These are phyloP conservation scores for Hydrochoerus hydrochaeris DNA, from an alignment of 2,113 vertebrate species.

Conservation along the genomic window DNA sequence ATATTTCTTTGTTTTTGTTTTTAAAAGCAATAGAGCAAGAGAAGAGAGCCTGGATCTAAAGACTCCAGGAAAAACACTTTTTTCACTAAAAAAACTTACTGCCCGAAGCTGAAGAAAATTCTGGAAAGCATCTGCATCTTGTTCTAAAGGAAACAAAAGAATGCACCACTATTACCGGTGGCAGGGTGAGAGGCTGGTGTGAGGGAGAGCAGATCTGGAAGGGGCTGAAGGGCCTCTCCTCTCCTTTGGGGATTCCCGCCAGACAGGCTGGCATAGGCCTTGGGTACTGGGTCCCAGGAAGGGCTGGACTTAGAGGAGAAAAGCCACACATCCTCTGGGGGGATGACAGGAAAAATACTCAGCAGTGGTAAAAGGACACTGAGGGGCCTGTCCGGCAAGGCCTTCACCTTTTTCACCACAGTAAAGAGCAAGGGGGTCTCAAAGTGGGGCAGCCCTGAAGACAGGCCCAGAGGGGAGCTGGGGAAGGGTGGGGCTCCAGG, in stretches of 20 bases:
- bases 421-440: background rate
- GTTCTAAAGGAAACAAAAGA: slow-evolving; percentile 75
- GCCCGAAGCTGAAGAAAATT: slow-evolving; percentile 70
- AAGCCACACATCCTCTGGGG: background rate
- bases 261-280: too few species aligned
- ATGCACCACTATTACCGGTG: slow-evolving; percentile 20
- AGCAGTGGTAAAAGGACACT: background rate
- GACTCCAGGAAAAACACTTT: background rate
- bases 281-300: background rate
- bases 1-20: background rate
- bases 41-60: slow-evolving; percentile 22
- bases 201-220: background rate
- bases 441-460: background rate
- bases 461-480: background rate
- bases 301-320: background rate
- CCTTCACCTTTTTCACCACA: background rate
- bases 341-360: background rate
- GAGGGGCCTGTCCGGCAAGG: fast-evolving
- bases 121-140: slow-evolving; percentile 71
- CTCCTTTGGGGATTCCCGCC: background rate
- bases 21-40: background rate
- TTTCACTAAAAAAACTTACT: slow-evolving; percentile 51
- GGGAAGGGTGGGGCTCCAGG: background rate
- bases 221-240: background rate
- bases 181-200: background rate